Evolutionary conservation across 2,797 vertebrate genomes (phyloP).

Genomic region (Amazona finschi): DNA sequence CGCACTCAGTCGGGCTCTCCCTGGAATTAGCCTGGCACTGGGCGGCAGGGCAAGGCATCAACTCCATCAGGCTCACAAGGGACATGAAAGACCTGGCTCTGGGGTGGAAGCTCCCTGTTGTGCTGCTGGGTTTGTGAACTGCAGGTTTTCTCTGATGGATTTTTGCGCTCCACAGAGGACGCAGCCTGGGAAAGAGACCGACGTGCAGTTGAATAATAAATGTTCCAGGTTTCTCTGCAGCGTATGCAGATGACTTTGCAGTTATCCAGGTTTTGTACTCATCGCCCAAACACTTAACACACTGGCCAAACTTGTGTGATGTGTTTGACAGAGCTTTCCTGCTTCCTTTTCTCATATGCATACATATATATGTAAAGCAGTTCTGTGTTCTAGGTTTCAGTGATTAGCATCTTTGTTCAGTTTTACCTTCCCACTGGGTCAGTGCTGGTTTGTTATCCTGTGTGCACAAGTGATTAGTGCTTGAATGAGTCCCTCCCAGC

Average conservation of each 20-base stretch:
- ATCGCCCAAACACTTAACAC: not conserved
- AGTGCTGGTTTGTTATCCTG: not conserved
- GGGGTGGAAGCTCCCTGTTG: rapidly evolving
- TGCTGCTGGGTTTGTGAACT: not conserved
- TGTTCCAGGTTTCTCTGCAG: not conserved
- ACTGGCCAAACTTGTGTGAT: not conserved
- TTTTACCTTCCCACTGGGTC: not conserved
- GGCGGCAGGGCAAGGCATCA: not conserved
- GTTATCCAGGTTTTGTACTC: not conserved
- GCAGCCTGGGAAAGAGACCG: not conserved
- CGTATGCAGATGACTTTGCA: not conserved
- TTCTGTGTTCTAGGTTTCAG: not conserved
- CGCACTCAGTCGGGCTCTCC: rapidly evolving
- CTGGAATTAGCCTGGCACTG: not conserved
- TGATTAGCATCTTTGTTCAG: not conserved
- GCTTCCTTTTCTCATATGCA: not conserved
- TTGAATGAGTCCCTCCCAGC: not conserved
- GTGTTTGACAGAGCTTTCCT: not conserved
- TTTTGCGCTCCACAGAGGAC: not conserved
- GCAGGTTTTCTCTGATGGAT: not conserved
- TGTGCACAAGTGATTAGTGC: not conserved
- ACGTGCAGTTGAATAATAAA: not conserved
- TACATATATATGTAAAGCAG: too few relatives aligned
- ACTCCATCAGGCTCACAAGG: rapidly evolving
- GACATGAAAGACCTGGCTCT: rapidly evolving